phyloP scores from a whole-genome alignment of 2,113 vertebrate genomes.

The Chlamydotis undulata region DNA sequence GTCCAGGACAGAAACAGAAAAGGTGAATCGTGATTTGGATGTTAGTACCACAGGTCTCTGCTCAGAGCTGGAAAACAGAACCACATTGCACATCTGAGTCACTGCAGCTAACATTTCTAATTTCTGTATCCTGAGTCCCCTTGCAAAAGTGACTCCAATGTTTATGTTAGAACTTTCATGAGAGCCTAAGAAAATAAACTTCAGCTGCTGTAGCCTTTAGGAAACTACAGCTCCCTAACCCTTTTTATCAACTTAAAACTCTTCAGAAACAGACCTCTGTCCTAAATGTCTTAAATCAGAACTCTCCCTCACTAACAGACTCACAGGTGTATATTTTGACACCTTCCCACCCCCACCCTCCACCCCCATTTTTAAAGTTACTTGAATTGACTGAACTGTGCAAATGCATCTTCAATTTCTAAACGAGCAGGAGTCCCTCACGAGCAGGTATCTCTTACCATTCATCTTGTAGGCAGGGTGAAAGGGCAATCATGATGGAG shows the following conservation, averaged over 20 bases:
- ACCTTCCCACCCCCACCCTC: too few relatives aligned
- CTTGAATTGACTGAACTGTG: background rate
- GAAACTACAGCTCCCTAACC: background rate
- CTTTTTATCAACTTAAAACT: background rate
- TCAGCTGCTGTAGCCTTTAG: background rate
- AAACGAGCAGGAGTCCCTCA: background rate
- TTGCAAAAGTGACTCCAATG: background rate
- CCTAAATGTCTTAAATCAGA: background rate
- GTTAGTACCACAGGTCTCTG: conserved; percentile 77
- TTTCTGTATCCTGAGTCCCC: background rate
- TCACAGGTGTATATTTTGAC: background rate
- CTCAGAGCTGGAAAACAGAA: conserved; percentile 76
- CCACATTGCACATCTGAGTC: background rate
- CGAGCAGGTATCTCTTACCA: conserved; percentile 73
- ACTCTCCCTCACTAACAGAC: background rate
- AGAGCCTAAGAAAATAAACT: background rate
- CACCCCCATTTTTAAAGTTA: background rate
- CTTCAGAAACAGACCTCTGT: background rate
- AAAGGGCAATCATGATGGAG: conserved; percentile 93
- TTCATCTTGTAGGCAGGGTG: conserved; percentile 84
- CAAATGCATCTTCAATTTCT: background rate
- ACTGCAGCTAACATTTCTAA: background rate
- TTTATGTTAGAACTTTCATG: background rate
- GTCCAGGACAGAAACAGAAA: conserved; percentile 91
- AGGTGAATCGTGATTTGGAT: conserved; percentile 83